A percentile compares a stretch with the other conserved stretches of the same genome.
Conservation (phyloP, 2,113 vertebrate genomes). For the Epinephelus cyanopodus region DNA sequence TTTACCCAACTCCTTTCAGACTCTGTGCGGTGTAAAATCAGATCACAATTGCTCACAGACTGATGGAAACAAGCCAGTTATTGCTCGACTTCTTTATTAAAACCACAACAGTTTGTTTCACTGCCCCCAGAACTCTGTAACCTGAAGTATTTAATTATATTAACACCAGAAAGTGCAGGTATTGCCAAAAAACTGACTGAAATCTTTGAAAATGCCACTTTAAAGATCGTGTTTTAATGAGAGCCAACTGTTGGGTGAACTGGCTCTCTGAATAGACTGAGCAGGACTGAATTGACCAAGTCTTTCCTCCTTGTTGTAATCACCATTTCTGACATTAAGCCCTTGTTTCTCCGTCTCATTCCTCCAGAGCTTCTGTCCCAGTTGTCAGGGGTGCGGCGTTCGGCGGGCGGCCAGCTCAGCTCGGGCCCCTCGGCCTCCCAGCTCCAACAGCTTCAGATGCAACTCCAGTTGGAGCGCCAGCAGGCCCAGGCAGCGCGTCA, state of each 20-base stretch:
- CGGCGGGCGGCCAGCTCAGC: constrained; percentile 97
- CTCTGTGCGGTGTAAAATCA: too few relatives aligned
- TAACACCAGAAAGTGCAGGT: too few relatives aligned
- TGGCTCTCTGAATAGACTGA: neutral
- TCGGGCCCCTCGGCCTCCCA: constrained; percentile 98
- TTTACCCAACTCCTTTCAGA: too few relatives aligned
- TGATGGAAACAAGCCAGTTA: too few relatives aligned
- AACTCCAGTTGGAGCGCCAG: constrained; percentile 96
- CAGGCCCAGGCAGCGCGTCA: constrained; percentile 97
- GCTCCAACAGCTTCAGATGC: constrained; percentile 99
- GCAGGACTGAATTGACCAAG: neutral
- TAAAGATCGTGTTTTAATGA: neutral
- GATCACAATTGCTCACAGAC: too few relatives aligned
- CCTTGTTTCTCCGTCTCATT: neutral
- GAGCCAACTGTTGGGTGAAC: neutral
- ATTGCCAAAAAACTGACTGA: too few relatives aligned
- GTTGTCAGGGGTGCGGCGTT: constrained; percentile 97
- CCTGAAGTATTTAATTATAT: too few relatives aligned
- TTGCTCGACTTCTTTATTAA: too few relatives aligned
- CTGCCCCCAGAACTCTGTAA: too few relatives aligned
- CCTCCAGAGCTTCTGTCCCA: constrained; percentile 96
- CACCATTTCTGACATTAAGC: neutral
- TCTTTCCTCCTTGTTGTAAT: neutral
- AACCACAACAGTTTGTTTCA: too few relatives aligned
- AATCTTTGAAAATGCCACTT: too few relatives aligned